Base-by-base conservation (phyloP, 2,888 invertebrate genomes). In the Orchesella flavescens region DNA sequence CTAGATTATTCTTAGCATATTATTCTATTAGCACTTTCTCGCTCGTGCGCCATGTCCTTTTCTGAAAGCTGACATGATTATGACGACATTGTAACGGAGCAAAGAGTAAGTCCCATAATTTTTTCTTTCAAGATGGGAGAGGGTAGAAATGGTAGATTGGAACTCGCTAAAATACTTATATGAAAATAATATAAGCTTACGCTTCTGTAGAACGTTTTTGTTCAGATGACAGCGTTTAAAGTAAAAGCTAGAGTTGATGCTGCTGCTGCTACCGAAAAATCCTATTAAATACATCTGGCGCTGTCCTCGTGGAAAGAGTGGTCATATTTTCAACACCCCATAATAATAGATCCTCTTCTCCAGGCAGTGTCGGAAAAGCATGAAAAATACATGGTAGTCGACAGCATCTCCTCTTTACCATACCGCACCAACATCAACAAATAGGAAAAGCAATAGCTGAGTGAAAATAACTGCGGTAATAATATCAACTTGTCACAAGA, bases 311-410 rank as follows among this genome's bases (percentile, higher is more conserved):
- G 63, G 57, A 59, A 55, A 77, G 77, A 77, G 68, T 78, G 78
- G 78, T 78, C 78, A 78, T 78, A 78, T 71, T 78, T 78, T 78
- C 78, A 78, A 69, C 78, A 78, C 78, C 78, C 78, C 78, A 78
- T 78, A 78, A 78, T 78, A 78, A 78, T 78, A 78, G 61, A 78
- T 78, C 78, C 59, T 66, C 61, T 21, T n/a, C n/a, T n/a, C 61
- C n/a, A n/a, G n/a, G n/a, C n/a, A n/a, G n/a, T n/a, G n/a, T n/a
- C n/a, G n/a, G n/a, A n/a, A n/a, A n/a, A n/a, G n/a, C n/a, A n/a
- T n/a, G n/a, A n/a, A n/a, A n/a, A n/a, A n/a, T n/a, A n/a, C n/a
- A n/a, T n/a, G n/a, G n/a, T n/a, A n/a, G n/a, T n/a, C n/a, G n/a
- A n/a, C 61, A 61, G 68, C 66, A 15, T 13, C 66, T 24, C 34